These are phyloP conservation scores for Leptothorax acervorum DNA, from an alignment of 2,888 invertebrate species.

Conservation along the genomic window DNA sequence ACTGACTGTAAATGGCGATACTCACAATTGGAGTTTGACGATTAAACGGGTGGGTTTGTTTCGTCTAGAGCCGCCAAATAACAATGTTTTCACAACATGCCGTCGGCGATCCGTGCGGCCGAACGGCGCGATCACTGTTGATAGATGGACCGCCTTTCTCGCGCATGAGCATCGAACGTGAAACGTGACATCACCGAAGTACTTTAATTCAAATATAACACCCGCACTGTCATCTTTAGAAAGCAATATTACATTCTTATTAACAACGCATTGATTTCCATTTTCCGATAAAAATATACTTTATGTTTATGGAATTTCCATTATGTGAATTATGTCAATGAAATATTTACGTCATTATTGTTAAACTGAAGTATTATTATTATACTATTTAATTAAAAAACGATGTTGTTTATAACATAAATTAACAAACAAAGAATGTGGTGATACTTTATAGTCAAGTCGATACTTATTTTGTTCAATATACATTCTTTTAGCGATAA, in stretches of 20 bases:
- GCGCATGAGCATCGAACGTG: not conserved
- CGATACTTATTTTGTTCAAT: too few relatives aligned
- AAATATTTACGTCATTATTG: too few relatives aligned
- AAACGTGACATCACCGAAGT: not conserved
- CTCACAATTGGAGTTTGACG: slow-evolving; percentile 47
- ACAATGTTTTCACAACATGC: slow-evolving; percentile 31
- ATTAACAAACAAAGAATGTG: too few relatives aligned
- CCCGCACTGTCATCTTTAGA: not conserved
- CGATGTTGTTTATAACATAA: too few relatives aligned
- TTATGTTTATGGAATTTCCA: too few relatives aligned
- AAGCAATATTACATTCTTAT: not conserved
- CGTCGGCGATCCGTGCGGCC: slow-evolving; percentile 36
- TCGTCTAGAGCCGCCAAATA: slow-evolving; percentile 29
- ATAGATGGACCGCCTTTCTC: not conserved
- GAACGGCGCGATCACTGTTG: slow-evolving; percentile 53
- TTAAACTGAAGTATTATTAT: too few relatives aligned
- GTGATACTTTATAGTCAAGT: too few relatives aligned
- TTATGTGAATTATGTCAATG: too few relatives aligned
- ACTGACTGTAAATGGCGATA: not conserved
- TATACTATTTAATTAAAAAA: too few relatives aligned
- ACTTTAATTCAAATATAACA: not conserved
- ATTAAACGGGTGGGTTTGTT: slow-evolving; percentile 41
- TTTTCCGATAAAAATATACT: not conserved
- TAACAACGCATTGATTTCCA: not conserved
- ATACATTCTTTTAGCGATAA: too few relatives aligned